Conservation (phyloP, 1,140 invertebrate species). For the Apocrypta bakeri region DNA sequence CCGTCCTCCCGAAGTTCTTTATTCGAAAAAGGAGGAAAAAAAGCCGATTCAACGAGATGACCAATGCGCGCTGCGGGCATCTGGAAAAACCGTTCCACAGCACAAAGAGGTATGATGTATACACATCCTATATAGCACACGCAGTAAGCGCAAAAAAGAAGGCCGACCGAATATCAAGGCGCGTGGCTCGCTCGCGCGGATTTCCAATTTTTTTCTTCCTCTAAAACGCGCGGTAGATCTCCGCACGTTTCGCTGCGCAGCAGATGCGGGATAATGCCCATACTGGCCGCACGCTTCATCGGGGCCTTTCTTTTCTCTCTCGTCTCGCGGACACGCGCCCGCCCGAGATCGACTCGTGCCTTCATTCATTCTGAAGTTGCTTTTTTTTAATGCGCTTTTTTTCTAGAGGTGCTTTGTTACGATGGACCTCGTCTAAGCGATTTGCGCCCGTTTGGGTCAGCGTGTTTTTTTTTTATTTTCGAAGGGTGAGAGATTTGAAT, state of each 20-base stretch:
- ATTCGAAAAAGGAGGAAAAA: slow-evolving; percentile 1
- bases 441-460: not conserved
- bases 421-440: not conserved
- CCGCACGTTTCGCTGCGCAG: not conserved
- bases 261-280: slow-evolving; percentile 13
- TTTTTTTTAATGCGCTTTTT: not conserved
- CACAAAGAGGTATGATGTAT: not conserved
- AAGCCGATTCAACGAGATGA: not conserved
- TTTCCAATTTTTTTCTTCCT: slow-evolving; percentile 24
- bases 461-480: not conserved
- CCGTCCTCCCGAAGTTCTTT: not conserved
- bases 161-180: not conserved
- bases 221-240: not conserved
- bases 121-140: not conserved
- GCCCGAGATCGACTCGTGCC: slow-evolving; percentile 21
- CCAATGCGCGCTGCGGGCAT: slow-evolving; percentile 1
- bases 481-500: not conserved
- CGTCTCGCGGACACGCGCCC: slow-evolving; percentile 49
- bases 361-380: not conserved
- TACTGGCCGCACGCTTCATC: slow-evolving; percentile 30
- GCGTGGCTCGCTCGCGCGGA: slow-evolving; percentile 31
- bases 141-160: not conserved
- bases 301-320: slow-evolving; percentile 47
- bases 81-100: slow-evolving; percentile 21
- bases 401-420: not conserved